Evolutionary conservation across 2,797 vertebrate genomes (phyloP), one percentile per base, ranked within the genome.

Genomic region (Liasis olivaceus): DNA sequence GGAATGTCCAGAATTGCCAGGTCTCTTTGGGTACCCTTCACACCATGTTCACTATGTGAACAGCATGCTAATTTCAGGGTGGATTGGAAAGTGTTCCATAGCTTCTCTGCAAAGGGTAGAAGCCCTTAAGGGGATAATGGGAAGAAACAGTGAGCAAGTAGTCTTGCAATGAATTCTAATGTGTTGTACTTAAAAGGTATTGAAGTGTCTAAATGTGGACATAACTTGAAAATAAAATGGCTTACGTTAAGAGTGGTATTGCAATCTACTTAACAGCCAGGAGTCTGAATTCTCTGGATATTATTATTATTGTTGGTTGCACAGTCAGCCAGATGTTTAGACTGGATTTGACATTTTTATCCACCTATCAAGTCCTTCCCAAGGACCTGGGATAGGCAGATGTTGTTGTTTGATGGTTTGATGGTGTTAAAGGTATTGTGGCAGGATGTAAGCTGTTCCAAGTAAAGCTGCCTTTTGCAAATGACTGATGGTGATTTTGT

Each of bases 191-290:
- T 88, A 88, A 88, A 91, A 93, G 59, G 20, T 51, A 47, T n/a
- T 15, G 62, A 59, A 81, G 69, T 64, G 51, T 60, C 88, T 84
- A 64, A 93, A 88, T 42, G 14, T 91, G 89, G 69, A 60, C 47
- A 87, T 88, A 93, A 84, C 69, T 88, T 90, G 89, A 56, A 90
- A 93, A 90, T 91, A 90, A 91, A 93, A 93, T 66, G 66, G 22
- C 66, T 81, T 81, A 81, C 31, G 69, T n/a, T 51, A 81, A 11
- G 89, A 89, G n/a, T 63, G 15, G 54, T 87, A 60, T 84, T 81
- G 58, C 90, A 86, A 93, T 88, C 85, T 90, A 17, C 26, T 51
- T 59, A 93, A 58, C 66, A 88, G 86, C 66, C 15, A 90, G 89
- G 85, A 81, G 31, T 90, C 60, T 66, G 89, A 88, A 72, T 89